Evolutionary conservation across 2,888 invertebrate species (phyloP).

Genomic region (Galerucella calmariensis): DNA sequence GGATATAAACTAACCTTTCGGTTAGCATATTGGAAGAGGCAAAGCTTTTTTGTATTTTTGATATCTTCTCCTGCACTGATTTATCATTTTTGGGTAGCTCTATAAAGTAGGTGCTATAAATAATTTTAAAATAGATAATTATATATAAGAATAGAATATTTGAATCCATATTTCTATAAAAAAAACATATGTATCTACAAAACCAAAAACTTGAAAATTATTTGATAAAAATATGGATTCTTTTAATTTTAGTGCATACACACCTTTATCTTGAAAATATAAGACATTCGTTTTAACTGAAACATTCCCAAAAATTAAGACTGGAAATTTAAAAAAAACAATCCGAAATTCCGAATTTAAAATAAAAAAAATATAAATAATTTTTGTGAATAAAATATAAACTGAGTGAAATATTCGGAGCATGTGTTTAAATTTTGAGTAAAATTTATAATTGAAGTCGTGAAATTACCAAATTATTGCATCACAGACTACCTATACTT

Average conservation of each 20-base stretch:
- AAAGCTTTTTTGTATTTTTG: too few species aligned
- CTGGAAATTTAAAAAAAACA: constrained; percentile 35
- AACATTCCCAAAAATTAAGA: constrained; percentile 35
- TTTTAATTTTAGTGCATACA: constrained; percentile 2
- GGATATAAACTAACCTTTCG: too few species aligned
- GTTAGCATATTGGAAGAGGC: too few species aligned
- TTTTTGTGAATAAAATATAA: neutral
- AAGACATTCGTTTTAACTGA: constrained; percentile 13
- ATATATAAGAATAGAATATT: neutral
- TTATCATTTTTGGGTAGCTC: too few species aligned
- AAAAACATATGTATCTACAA: neutral
- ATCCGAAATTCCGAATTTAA: constrained; percentile 42
- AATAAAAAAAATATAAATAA: constrained; percentile 1
- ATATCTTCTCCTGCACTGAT: too few species aligned
- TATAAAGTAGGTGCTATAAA: too few species aligned
- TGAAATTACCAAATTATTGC: neutral
- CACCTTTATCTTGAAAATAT: neutral
- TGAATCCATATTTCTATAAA: constrained; percentile 1
- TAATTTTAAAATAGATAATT: too few species aligned
- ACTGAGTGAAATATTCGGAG: neutral
- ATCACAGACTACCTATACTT: too few species aligned
- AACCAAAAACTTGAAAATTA: neutral
- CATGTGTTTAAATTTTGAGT: neutral
- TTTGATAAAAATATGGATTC: constrained; percentile 10
- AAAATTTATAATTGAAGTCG: neutral